Percentiles rank a stretch among this genome's conserved stretches.
Conservation (phyloP, 2,797 vertebrate genomes). For the Lepus oiostolus region DNA sequence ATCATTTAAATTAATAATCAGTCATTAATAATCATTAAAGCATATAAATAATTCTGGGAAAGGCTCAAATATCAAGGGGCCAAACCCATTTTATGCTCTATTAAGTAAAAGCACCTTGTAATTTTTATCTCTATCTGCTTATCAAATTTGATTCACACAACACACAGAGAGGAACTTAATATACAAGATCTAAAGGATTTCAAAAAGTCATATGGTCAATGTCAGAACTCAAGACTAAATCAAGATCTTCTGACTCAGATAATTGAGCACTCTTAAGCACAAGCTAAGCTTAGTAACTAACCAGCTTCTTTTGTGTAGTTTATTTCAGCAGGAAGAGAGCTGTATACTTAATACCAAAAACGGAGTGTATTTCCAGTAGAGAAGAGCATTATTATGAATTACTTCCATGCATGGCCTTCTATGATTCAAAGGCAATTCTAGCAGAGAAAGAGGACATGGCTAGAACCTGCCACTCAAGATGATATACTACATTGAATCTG, state of each 20-base stretch:
- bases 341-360: background rate
- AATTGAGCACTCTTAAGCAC: slow-evolving; percentile 25
- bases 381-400: slow-evolving; percentile 10
- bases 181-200: slow-evolving; percentile 49
- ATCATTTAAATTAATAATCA: slow-evolving; percentile 53
- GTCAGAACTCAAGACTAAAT: slow-evolving; percentile 36
- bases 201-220: slow-evolving; percentile 12
- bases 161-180: slow-evolving; percentile 35
- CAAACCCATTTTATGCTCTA: slow-evolving; percentile 10
- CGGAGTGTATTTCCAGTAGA: background rate
- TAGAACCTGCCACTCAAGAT: slow-evolving; percentile 28
- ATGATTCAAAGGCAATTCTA: slow-evolving; percentile 18
- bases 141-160: slow-evolving; percentile 22
- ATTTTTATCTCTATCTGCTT: background rate
- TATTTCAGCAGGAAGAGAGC: slow-evolving; percentile 16
- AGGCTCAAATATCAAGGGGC: background rate
- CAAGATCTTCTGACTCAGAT: slow-evolving; percentile 43
- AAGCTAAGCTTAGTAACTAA: slow-evolving; percentile 48
- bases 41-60: slow-evolving; percentile 62
- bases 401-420: background rate
- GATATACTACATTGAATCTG: background rate
- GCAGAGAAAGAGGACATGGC: background rate
- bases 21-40: slow-evolving; percentile 17
- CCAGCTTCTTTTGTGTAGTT: background rate
- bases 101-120: slow-evolving; percentile 54